These are phyloP conservation scores for Drosophila ananassae DNA, from an alignment of 1,140 invertebrate species.

Conservation along the genomic window DNA sequence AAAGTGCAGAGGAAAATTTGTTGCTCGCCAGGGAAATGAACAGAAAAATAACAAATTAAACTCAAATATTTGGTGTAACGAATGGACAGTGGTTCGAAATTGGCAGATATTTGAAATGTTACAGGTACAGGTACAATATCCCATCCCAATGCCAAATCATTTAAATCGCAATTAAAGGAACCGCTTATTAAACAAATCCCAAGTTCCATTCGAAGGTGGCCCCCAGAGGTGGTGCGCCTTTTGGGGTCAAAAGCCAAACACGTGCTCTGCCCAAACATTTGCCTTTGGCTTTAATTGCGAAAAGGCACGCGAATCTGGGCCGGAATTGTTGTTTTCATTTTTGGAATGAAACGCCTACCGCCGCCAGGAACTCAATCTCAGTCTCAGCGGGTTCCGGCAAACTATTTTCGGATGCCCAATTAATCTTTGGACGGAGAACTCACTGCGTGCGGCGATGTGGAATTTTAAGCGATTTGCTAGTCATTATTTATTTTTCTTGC, in stretches of 20 bases:
- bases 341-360: constrained; percentile 11
- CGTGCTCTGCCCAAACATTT: constrained; percentile 30
- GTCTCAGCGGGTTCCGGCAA: constrained; percentile 45
- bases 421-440: constrained; percentile 49
- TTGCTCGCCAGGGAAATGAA: constrained; percentile 37
- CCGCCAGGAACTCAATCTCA: constrained; percentile 47
- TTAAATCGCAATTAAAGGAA: constrained; percentile 41
- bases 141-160: neutral
- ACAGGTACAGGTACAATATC: neutral
- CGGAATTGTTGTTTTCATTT: constrained; percentile 1
- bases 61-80: constrained; percentile 28
- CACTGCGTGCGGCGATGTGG: constrained; percentile 43
- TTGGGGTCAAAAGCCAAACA: constrained; percentile 34
- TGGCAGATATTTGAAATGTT: neutral
- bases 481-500: constrained; percentile 70
- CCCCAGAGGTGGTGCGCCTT: constrained; percentile 19
- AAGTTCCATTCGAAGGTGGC: constrained; percentile 1
- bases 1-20: constrained; percentile 38
- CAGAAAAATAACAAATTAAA: constrained; percentile 44
- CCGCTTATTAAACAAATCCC: constrained; percentile 22
- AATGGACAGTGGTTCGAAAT: constrained; percentile 13
- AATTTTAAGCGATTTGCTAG: constrained; percentile 79
- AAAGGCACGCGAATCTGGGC: constrained; percentile 59
- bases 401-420: constrained; percentile 65
- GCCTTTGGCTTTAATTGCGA: constrained; percentile 57